These are phyloP conservation scores for Periparus ater DNA, from an alignment of 2,797 vertebrate genomes.

Conservation along the genomic window DNA sequence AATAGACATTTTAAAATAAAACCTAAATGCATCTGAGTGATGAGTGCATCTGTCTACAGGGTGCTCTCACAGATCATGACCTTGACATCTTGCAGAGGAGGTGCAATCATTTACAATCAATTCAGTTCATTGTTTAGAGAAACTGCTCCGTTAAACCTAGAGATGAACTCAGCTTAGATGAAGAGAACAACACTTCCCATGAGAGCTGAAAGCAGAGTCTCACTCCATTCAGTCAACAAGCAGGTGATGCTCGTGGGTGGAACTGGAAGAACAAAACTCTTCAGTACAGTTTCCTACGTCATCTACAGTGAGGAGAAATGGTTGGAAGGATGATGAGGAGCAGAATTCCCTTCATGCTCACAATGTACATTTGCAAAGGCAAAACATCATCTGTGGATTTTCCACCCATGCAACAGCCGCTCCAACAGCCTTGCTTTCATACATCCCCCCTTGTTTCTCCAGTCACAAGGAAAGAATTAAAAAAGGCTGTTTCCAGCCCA, in stretches of 20 bases:
- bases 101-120: not conserved
- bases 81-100: not conserved
- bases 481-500: not conserved
- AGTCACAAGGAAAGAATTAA: not conserved
- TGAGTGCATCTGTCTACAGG: not conserved
- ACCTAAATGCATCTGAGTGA: not conserved
- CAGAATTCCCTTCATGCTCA: not conserved
- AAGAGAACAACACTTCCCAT: not conserved
- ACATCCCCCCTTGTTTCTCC: not conserved
- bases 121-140: not conserved
- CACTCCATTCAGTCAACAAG: not conserved
- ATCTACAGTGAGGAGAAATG: not conserved
- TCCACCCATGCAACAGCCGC: not conserved
- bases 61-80: not conserved
- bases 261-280: not conserved
- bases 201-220: not conserved
- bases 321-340: not conserved
- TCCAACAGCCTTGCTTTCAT: slow-evolving; percentile 8
- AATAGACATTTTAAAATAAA: not conserved
- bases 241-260: not conserved
- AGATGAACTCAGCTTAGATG: not conserved
- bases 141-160: not conserved
- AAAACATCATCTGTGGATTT: not conserved
- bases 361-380: not conserved
- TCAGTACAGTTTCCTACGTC: not conserved